Evolutionary conservation across 2,888 invertebrate genomes (phyloP).

Genomic region (Polymixis lichenea): DNA sequence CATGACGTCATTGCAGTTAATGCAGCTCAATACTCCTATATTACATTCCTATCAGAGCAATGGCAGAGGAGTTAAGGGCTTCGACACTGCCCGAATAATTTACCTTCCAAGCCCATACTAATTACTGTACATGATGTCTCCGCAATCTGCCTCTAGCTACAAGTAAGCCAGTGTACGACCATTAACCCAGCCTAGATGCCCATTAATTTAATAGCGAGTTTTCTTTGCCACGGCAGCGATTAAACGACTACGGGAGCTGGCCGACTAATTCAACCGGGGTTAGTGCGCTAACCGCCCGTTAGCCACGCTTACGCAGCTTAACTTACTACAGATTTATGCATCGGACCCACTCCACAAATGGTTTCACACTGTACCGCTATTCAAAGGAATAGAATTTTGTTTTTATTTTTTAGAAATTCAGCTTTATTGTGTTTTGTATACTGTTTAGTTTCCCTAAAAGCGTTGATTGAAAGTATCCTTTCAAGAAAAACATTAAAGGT

Average conservation of each 20-base stretch:
- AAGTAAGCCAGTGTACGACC: constrained; percentile 50
- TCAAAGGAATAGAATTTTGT: constrained; percentile 52
- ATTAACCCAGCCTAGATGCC: constrained; percentile 73
- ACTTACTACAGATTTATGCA: constrained; percentile 78
- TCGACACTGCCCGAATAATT: constrained; percentile 31
- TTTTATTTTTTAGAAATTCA: constrained; percentile 19
- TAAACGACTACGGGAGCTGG: constrained; percentile 75
- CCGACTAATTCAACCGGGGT: constrained; percentile 78
- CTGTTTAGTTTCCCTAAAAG: neutral
- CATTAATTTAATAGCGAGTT: constrained; percentile 85
- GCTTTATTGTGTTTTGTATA: neutral
- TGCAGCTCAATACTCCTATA: constrained; percentile 16
- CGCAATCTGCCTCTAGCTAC: constrained; percentile 71
- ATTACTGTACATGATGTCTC: constrained; percentile 84
- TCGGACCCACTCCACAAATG: constrained; percentile 66
- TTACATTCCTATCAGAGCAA: constrained; percentile 28
- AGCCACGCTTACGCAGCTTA: constrained; percentile 75
- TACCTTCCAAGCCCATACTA: constrained; percentile 58
- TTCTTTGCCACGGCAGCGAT: constrained; percentile 81
- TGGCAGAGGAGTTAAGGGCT: constrained; percentile 19
- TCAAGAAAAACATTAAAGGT: constrained; percentile 6
- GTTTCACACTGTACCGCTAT: constrained; percentile 62
- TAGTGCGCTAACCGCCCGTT: constrained; percentile 60
- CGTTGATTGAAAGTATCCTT: neutral
- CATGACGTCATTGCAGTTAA: constrained; percentile 4